Evolutionary conservation across 2,888 invertebrate species (phyloP), one percentile per base, ranked within the genome.

Genomic region (Stenoptilia bipunctidactyla): DNA sequence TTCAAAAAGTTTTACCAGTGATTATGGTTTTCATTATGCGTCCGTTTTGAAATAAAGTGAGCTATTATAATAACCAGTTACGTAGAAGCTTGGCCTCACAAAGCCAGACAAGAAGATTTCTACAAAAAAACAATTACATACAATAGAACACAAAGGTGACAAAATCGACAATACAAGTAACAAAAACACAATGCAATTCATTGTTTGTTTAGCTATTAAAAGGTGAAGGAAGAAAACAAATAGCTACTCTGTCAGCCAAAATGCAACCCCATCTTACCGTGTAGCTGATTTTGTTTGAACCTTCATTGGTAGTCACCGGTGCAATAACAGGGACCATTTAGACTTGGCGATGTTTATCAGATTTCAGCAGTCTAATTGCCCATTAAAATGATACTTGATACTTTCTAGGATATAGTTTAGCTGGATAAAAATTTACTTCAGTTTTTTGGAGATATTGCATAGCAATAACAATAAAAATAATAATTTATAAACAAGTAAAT

Each of bases 301-400:
- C 43, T 9, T 27, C 30, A n/a, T n/a, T 4, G 12, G 2, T 8
- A 30, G 30, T 30, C 30, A n/a, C n/a, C 30, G 4, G 30, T 30
- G 30, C 10, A 10, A n/a, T n/a, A 27, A 3, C 12, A 36, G 8
- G 14, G 35, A 10, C 15, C 40, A 15, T 27, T 1, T 27, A 12
- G 34, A 13, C 14, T 35, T 35, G 35, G 35, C 41, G 37, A 4
- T 2, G 10, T 12, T 10, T 9, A 30, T 30, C 30, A 4, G 30
- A 30, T 30, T 75, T 71, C 61, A 65, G 60, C 65, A 63, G 62
- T 72, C 68, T 82, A 77, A 82, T 82, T 82, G 79, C 70, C 75
- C 56, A 79, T 83, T 82, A 83, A 74, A 79, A 79, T 68, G 80
- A 73, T 71, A 83, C 73, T 66, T 64, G 79, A 79, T 74, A 72